Conservation (phyloP, 2,113 vertebrate species). For the Chrysochloris asiatica region DNA sequence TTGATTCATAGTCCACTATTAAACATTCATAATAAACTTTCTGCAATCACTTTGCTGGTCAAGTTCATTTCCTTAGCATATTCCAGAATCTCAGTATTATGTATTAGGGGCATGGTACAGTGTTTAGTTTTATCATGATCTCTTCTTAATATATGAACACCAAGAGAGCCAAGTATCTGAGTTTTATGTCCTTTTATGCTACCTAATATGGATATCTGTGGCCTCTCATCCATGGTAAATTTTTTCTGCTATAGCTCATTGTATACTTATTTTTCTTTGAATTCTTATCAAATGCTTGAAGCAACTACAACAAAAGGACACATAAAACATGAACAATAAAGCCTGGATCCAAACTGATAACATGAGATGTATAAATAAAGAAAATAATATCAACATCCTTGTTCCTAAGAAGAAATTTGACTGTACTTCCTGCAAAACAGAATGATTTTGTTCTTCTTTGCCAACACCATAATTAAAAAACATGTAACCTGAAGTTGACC, state of each 20-base stretch:
- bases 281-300: not conserved
- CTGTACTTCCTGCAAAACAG: too few relatives aligned
- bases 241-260: slow-evolving; percentile 47
- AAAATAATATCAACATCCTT: not conserved
- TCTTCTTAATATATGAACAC: slow-evolving; percentile 41
- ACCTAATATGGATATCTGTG: not conserved
- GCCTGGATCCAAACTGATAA: not conserved
- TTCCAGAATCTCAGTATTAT: not conserved
- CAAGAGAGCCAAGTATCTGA: not conserved
- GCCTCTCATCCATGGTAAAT: not conserved
- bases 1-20: not conserved
- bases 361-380: not conserved
- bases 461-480: too few relatives aligned
- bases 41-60: not conserved
- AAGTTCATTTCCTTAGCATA: slow-evolving; percentile 33
- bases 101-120: not conserved
- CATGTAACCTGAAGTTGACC: too few relatives aligned
- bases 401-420: not conserved
- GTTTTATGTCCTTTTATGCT: not conserved
- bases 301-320: not conserved
- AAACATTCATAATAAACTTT: not conserved
- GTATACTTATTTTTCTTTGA: slow-evolving; percentile 50
- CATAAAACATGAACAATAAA: slow-evolving; percentile 9
- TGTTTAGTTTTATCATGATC: not conserved
- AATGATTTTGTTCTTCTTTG: too few relatives aligned